Percentiles rank a stretch among this genome's conserved stretches.
Evolutionary conservation across 2,888 invertebrate genomes (phyloP).

Genomic region (Carterocephalus palaemon): DNA sequence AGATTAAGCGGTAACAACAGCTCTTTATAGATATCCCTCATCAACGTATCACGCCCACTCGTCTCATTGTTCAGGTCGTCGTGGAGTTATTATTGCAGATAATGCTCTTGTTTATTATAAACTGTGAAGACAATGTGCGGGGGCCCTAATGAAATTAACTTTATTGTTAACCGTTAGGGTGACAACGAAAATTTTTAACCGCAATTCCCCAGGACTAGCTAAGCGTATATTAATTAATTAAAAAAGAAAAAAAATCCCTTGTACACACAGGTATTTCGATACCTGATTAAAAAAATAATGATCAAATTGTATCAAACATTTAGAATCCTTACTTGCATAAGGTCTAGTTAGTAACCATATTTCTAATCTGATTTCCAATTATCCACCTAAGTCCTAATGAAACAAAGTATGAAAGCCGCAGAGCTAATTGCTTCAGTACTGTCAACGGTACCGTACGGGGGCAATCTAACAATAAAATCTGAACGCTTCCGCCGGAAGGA

Average conservation of each 20-base stretch:
- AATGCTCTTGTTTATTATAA: conserved; percentile 63
- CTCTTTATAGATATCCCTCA: conserved; percentile 39
- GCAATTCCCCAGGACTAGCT: no score
- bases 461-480: conserved; percentile 48
- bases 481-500: conserved; percentile 62
- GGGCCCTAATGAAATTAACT: conserved; percentile 39
- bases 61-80: conserved; percentile 63
- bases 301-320: no score
- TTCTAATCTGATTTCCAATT: no score
- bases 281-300: no score
- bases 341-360: no score
- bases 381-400: no score
- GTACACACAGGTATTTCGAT: no score
- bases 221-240: no score
- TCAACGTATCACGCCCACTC: conserved; percentile 55
- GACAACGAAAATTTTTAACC: no score
- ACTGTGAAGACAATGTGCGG: conserved; percentile 48
- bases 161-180: conserved; percentile 31
- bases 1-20: conserved; percentile 30
- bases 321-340: no score
- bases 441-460: conserved; percentile 23
- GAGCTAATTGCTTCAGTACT: conserved; percentile 23
- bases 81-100: conserved; percentile 70
- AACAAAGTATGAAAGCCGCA: not conserved
- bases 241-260: no score